A percentile compares a stretch with the other conserved stretches of the same genome.
These are phyloP conservation scores for Eristalinus sepulchralis DNA, from an alignment of 2,888 invertebrate species.

Conservation along the genomic window DNA sequence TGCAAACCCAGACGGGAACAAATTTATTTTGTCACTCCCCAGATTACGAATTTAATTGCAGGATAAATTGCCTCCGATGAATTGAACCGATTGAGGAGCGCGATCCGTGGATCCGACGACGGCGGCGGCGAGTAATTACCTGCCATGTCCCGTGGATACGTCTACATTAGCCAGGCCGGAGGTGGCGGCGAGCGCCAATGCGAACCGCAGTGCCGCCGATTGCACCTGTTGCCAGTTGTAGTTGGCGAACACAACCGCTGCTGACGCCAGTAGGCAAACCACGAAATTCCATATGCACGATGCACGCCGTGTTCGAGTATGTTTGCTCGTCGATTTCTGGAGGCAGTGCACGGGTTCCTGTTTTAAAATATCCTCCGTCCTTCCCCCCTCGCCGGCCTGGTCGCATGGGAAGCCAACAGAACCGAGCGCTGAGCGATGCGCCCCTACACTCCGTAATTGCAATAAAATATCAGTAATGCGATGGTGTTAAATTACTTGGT, in stretches of 20 bases:
- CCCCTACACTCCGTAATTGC: conserved; percentile 44
- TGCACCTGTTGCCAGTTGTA: conserved; percentile 53
- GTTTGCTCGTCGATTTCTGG: conserved; percentile 34
- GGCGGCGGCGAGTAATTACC: conserved; percentile 39
- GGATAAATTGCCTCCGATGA: conserved; percentile 2
- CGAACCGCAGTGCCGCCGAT: conserved; percentile 27
- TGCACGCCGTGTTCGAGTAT: conserved; percentile 12
- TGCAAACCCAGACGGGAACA: not conserved
- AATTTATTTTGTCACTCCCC: conserved; percentile 56
- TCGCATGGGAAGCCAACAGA: conserved; percentile 23
- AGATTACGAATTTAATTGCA: conserved; percentile 58
- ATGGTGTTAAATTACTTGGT: conserved; percentile 68
- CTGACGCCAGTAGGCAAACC: conserved; percentile 50
- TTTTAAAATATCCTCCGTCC: conserved; percentile 30
- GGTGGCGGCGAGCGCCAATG: conserved; percentile 22
- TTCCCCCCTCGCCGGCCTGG: not conserved
- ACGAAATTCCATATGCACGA: conserved; percentile 59
- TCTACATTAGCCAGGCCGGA: conserved; percentile 47
- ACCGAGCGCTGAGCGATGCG: conserved; percentile 31
- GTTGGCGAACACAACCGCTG: too few species aligned
- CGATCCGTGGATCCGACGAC: not conserved
- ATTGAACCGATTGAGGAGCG: not conserved
- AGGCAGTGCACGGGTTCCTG: conserved; percentile 42
- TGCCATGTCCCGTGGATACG: conserved; percentile 60
- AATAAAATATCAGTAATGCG: conserved; percentile 60